phyloP scores from a whole-genome alignment of 2,113 vertebrate genomes.

The Fregata magnificens region DNA sequence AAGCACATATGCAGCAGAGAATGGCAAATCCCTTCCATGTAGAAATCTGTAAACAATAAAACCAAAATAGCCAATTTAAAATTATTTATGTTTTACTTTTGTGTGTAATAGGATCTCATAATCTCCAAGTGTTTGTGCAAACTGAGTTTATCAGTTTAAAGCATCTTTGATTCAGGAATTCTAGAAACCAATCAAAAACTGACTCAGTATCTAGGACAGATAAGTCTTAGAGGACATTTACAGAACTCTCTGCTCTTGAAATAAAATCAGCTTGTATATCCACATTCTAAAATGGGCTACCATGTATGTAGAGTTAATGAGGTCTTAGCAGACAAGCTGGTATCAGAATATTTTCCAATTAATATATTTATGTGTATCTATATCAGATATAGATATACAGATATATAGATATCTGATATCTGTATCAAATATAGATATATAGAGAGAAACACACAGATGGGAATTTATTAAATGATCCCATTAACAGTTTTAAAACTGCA shows the following conservation, averaged over 20 bases:
- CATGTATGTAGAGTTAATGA: background rate
- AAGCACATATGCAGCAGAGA: background rate
- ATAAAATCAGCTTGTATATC: background rate
- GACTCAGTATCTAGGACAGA: background rate
- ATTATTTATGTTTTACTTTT: conserved; percentile 2
- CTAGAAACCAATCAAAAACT: conserved; percentile 10
- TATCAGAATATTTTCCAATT: background rate
- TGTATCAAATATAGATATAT: background rate
- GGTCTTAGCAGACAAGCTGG: background rate
- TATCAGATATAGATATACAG: background rate
- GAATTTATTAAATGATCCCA: background rate
- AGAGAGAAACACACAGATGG: background rate
- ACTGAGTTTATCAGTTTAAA: background rate
- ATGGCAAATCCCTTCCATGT: background rate
- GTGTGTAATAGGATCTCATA: background rate
- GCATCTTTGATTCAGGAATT: conserved; percentile 37
- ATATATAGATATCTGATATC: background rate
- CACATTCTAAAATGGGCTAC: background rate
- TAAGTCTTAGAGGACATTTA: background rate
- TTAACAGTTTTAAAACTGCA: background rate
- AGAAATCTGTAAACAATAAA: background rate
- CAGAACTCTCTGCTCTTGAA: background rate
- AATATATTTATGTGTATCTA: background rate
- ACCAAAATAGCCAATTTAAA: background rate
- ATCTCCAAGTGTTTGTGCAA: background rate